These are phyloP conservation scores for Peromyscus maniculatus DNA, from an alignment of 2,113 vertebrate genomes.

Conservation along the genomic window DNA sequence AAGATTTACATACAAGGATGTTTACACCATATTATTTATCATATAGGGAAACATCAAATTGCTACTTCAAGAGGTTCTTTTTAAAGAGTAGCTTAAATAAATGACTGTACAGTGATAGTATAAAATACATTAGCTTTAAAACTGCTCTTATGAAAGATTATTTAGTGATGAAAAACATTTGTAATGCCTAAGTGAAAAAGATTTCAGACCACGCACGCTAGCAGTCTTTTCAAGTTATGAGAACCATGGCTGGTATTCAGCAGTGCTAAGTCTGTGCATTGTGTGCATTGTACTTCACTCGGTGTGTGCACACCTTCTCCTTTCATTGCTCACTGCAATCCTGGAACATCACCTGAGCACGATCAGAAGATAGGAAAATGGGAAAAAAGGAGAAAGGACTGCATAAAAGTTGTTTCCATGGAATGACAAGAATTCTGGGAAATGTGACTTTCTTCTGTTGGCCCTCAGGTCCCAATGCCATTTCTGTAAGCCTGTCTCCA, in stretches of 20 bases:
- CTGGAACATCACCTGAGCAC: neutral
- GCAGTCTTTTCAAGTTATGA: neutral
- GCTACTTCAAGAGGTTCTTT: neutral
- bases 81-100: conserved; percentile 56
- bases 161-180: conserved; percentile 49
- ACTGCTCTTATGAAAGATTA: neutral
- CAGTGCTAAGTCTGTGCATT: neutral
- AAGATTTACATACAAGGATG: conserved; percentile 23
- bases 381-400: neutral
- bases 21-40: conserved; percentile 17
- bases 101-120: neutral
- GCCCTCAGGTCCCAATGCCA: conserved; percentile 95
- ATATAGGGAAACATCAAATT: conserved; percentile 32
- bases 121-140: conserved; percentile 44
- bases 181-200: conserved; percentile 30
- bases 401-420: conserved; percentile 11
- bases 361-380: conserved; percentile 6
- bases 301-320: neutral
- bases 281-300: neutral
- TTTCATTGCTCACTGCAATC: neutral
- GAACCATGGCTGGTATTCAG: neutral
- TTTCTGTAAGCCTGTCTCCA: conserved; percentile 98
- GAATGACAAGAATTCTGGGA: conserved; percentile 11
- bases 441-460: conserved; percentile 69
- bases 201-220: conserved; percentile 4